Conservation (phyloP, 2,888 invertebrate genomes). For the Arge pagana region DNA sequence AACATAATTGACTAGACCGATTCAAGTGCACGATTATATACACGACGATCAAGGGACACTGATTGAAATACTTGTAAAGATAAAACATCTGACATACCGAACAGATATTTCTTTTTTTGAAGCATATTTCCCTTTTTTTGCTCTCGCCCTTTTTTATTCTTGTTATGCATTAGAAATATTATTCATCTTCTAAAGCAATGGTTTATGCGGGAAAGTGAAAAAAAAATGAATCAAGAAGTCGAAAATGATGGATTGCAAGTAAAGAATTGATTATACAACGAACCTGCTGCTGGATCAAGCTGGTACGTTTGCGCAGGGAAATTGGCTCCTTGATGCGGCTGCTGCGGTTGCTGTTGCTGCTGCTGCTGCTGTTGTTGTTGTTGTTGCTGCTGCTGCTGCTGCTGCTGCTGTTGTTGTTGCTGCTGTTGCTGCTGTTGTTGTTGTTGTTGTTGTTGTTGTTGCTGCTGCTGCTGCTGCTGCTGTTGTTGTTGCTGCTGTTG, state of each 20-base stretch:
- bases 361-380: slow-evolving; percentile 52
- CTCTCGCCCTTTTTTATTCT: too few species aligned
- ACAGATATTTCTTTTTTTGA: too few species aligned
- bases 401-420: slow-evolving; percentile 33
- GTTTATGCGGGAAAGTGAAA: too few species aligned
- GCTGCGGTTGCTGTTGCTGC: slow-evolving; percentile 54
- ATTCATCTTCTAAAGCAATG: too few species aligned
- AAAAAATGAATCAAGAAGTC: neutral
- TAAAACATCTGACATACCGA: too few species aligned
- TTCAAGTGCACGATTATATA: too few species aligned
- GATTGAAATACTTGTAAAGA: too few species aligned
- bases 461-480: slow-evolving; percentile 37
- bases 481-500: slow-evolving; percentile 19
- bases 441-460: slow-evolving; percentile 19
- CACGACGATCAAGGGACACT: too few species aligned
- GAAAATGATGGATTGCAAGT: slow-evolving; percentile 1
- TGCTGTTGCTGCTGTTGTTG: slow-evolving; percentile 32
- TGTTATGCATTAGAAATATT: too few species aligned
- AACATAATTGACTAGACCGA: too few species aligned
- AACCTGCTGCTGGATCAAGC: slow-evolving; percentile 61
- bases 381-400: slow-evolving; percentile 38
- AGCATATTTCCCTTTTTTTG: too few species aligned
- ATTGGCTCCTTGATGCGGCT: slow-evolving; percentile 46
- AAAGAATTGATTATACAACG: slow-evolving; percentile 28
- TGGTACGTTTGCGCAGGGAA: slow-evolving; percentile 60